A percentile compares a stretch with the other conserved stretches of the same genome.
Conservation (phyloP, 2,113 vertebrate genomes). For the Carollia perspicillata region DNA sequence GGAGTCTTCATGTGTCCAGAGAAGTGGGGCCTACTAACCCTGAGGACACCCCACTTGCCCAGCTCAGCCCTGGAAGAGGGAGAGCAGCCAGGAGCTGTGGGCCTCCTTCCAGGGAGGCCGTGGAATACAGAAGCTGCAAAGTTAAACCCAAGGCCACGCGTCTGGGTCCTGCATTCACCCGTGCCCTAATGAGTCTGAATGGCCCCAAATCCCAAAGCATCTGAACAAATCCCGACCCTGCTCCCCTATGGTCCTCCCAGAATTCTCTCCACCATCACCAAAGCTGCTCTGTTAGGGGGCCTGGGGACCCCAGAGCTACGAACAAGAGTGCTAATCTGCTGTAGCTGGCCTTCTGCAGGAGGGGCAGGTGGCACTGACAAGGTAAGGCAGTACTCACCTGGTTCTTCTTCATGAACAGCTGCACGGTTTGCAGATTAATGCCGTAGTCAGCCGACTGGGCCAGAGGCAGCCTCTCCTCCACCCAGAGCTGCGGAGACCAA, state of each 20-base stretch:
- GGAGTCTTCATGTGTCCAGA: background rate
- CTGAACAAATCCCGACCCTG: background rate
- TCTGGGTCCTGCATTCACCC: background rate
- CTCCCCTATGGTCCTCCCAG: background rate
- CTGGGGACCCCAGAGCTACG: background rate
- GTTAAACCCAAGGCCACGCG: background rate
- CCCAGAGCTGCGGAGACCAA: slow-evolving; percentile 87
- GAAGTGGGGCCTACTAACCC: background rate
- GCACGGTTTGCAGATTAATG: slow-evolving; percentile 91
- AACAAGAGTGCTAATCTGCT: background rate
- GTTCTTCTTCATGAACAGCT: slow-evolving; percentile 93
- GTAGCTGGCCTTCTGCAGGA: background rate
- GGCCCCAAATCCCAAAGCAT: background rate
- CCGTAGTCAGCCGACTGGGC: slow-evolving; percentile 89
- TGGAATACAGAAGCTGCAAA: background rate
- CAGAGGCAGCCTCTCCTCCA: slow-evolving; percentile 92
- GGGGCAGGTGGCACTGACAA: accelerated
- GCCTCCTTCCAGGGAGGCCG: background rate
- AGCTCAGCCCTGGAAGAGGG: background rate
- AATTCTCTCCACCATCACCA: background rate
- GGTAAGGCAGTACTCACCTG: slow-evolving; percentile 81
- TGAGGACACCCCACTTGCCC: background rate
- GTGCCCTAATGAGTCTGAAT: background rate
- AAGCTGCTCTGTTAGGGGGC: background rate
- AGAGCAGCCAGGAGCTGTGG: background rate